Evolutionary conservation across 2,888 invertebrate genomes (phyloP).

Genomic region (Aelia acuminata): DNA sequence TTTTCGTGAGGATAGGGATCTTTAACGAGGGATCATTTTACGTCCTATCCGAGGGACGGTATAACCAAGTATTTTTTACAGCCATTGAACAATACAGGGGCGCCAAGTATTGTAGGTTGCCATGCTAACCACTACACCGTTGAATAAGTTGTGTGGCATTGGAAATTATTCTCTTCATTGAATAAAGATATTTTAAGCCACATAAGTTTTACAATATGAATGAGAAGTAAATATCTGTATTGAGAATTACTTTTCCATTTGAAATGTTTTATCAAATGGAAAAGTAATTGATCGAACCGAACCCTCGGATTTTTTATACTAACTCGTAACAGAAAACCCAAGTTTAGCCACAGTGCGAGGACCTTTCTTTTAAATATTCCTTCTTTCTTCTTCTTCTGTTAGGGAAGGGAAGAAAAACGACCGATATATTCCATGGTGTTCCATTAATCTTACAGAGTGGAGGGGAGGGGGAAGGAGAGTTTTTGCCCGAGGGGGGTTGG

Average conservation of each 20-base stretch:
- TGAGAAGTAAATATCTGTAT: not conserved
- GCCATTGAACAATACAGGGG: too few species aligned
- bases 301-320: not conserved
- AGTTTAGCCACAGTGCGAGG: not conserved
- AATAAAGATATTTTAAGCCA: too few species aligned
- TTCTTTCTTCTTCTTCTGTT: not conserved
- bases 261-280: too few species aligned
- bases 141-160: too few species aligned
- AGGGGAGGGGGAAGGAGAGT: not conserved
- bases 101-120: too few species aligned
- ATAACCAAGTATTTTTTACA: too few species aligned
- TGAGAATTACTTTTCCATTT: not conserved
- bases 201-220: too few species aligned
- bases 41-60: too few species aligned
- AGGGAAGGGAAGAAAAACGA: not conserved
- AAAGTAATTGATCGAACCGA: not conserved
- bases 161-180: too few species aligned
- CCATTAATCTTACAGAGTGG: slow-evolving; percentile 26
- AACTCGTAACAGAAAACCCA: not conserved
- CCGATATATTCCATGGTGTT: not conserved
- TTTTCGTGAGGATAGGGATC: too few species aligned
- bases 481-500: not conserved
- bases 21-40: too few species aligned
- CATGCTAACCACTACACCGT: too few species aligned
- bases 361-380: not conserved